Base-by-base conservation (phyloP, 2,113 vertebrate species). In the Petroica traversi region DNA sequence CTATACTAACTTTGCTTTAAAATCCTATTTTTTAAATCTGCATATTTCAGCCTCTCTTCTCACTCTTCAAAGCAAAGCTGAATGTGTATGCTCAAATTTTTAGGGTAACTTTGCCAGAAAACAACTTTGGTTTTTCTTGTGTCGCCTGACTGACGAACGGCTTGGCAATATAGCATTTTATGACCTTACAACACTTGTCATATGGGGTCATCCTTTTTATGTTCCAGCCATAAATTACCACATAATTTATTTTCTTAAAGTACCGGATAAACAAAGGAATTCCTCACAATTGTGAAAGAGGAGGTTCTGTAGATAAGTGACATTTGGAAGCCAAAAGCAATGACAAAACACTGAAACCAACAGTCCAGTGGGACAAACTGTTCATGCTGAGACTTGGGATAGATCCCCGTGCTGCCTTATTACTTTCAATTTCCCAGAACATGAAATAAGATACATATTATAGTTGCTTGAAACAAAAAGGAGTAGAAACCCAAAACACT, bases 211-310 rank as follows among this genome's bases (percentile, higher is more conserved):
- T 11, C 11, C 3, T 40, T 52, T 38, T 78, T 34, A 41, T 66
- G 7, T 19, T 62, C 45, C 36, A 41, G 51, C 10, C 10, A 38
- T 41, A 49, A n/a, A 61, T 22, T 36, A 43, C 11, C 2, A 52
- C 6, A 1, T 18, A 1, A 3, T 25, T 2, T 59, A 1, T 41
- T 31, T 74, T 61, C 31, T 29, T 48, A 11, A 26, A 0, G 0
- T 24, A 26, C 5, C 12, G 52, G 38, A 45, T 29, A 19, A 36
- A 8, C 38, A 57, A 49, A 43, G 19, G 28, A 58, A 9, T 43
- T 33, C 16, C 55, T 58, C 3, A 2, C 12, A 36, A 41, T 10
- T 1, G 7, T 15, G 4, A 14, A 38, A 46, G 14, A 4, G 9
- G 1, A 38, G 2, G 25, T 25, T 34, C 18, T 46, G 8, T 14